Conservation (phyloP, 2,113 vertebrate species). For the Hypanus sabinus region DNA sequence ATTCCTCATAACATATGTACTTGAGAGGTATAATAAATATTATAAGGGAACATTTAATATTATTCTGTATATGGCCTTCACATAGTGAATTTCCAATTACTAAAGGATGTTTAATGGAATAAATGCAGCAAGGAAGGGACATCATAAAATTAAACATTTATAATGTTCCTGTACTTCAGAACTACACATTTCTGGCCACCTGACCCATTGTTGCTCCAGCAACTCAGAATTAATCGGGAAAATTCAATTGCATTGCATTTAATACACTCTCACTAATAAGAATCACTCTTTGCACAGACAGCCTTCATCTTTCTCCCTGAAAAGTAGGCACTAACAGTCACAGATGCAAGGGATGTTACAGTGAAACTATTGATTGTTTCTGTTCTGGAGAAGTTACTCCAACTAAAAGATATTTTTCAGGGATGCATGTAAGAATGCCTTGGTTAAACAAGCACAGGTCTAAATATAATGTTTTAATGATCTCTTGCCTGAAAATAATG, state of each 20-base stretch:
- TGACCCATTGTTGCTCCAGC: not conserved
- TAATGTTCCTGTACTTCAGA: constrained; percentile 51
- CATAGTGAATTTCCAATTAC: constrained; percentile 45
- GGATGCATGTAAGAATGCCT: not conserved
- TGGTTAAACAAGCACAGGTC: not conserved
- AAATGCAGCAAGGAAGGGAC: constrained; percentile 42
- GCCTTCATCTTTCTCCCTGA: not conserved
- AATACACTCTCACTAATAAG: not conserved
- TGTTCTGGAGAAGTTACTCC: no score
- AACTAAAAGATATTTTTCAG: not conserved
- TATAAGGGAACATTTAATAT: constrained; percentile 45
- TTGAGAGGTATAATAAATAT: constrained; percentile 20
- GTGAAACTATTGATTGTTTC: not conserved
- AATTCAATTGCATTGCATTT: not conserved
- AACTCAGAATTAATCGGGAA: not conserved
- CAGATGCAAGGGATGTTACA: not conserved
- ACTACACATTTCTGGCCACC: constrained; percentile 41
- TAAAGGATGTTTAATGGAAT: constrained; percentile 41
- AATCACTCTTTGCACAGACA: not conserved
- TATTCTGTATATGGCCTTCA: constrained; percentile 45
- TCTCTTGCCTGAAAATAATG: not conserved
- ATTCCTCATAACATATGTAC: constrained; percentile 21
- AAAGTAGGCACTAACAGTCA: not conserved
- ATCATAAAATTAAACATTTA: constrained; percentile 45
- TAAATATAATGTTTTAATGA: not conserved